Percentiles rank a stretch among this genome's conserved stretches.
These are phyloP conservation scores for Dendrocincla tyrannina DNA, from an alignment of 2,797 vertebrate species.

Conservation along the genomic window DNA sequence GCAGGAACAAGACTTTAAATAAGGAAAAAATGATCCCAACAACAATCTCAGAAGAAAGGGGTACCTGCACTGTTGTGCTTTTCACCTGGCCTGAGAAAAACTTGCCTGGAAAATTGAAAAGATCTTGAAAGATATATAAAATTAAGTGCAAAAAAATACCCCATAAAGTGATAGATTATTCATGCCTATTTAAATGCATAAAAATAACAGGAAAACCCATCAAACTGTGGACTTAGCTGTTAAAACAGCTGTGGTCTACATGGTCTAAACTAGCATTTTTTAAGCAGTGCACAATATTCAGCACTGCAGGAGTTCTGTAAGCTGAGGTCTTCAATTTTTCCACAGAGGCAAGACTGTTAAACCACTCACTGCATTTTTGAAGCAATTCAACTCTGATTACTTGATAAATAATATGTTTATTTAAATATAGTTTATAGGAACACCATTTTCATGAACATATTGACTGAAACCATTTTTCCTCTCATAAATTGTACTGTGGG, in stretches of 20 bases:
- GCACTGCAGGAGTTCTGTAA: not conserved
- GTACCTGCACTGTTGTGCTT: rapidly evolving
- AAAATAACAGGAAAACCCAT: not conserved
- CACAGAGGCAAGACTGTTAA: not conserved
- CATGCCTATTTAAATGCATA: not conserved
- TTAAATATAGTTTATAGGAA: not conserved
- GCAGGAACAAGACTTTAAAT: not conserved
- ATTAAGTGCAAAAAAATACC: not conserved
- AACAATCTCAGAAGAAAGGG: not conserved
- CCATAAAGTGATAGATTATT: not conserved
- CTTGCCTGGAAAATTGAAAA: not conserved
- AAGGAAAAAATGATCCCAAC: not conserved
- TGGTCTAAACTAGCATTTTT: not conserved
- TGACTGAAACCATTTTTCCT: not conserved
- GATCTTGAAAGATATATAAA: not conserved
- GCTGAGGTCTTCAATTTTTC: not conserved
- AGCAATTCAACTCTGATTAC: not conserved
- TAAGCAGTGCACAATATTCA: not conserved
- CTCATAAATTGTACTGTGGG: not conserved
- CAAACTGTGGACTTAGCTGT: not conserved
- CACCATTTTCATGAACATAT: not conserved
- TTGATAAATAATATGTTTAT: not conserved
- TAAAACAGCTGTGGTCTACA: not conserved
- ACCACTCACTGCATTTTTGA: not conserved
- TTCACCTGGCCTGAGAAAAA: not conserved